Evolutionary conservation across 2,797 vertebrate species (phyloP).

Genomic region (Coendou prehensilis): DNA sequence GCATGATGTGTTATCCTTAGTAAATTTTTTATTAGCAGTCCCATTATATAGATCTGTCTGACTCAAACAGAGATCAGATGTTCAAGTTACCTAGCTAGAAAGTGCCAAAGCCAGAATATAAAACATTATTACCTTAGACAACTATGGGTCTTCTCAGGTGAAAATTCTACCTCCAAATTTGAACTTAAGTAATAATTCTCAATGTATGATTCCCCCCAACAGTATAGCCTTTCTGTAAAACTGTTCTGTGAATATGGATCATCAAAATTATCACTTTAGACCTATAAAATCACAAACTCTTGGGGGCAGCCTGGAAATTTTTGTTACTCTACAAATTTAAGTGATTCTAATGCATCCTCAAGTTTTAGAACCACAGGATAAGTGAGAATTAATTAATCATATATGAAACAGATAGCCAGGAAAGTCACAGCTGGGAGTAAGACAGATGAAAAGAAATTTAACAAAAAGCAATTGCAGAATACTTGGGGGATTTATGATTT

Average conservation of each 20-base stretch:
- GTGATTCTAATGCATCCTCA: background rate
- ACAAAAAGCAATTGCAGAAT: background rate
- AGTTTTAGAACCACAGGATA: background rate
- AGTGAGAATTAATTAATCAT: constrained; percentile 46
- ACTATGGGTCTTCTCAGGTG: background rate
- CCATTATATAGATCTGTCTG: constrained; percentile 11
- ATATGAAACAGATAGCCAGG: background rate
- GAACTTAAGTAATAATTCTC: background rate
- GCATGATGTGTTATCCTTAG: background rate
- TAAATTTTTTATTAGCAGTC: background rate
- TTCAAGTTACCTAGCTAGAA: background rate
- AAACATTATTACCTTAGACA: background rate
- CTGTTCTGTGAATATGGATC: background rate
- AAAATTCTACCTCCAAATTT: background rate
- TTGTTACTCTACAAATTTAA: background rate
- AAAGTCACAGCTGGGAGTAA: background rate
- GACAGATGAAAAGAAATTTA: background rate
- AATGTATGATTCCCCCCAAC: background rate
- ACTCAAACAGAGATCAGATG: background rate
- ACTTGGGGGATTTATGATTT: background rate
- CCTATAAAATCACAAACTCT: background rate
- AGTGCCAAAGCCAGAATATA: background rate
- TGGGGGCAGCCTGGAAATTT: background rate
- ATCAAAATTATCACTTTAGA: background rate
- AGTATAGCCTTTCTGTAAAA: background rate